Evolutionary conservation across 2,113 vertebrate species (phyloP), one percentile per base, ranked within the genome.

Genomic region (Scophthalmus maximus): DNA sequence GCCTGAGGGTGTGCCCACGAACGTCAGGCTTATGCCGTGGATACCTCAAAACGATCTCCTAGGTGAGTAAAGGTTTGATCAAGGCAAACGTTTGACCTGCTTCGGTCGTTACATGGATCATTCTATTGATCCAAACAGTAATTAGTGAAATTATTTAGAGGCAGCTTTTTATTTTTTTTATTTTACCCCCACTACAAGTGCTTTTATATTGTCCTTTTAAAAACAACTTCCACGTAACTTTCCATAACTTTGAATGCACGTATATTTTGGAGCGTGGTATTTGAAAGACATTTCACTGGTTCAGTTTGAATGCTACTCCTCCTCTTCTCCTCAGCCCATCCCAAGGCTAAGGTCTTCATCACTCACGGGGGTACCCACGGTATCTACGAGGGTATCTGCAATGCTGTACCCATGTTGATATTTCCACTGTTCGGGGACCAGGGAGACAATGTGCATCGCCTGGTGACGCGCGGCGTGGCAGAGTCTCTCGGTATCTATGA

Each of bases 21-120:
- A 98, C 0, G 93, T 97, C 0, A 96, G 88, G 73, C 82, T 97
- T 0, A 78, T 97, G 86, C 96, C 97, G n/a, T 99, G 98, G 98
- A 84, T 99, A 50, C 97, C 98, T 46, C 98, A 99, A 73, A 98
- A 97, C 2, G 97, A 99, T 64, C 95, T 99, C 27, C 92, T 99
- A 40, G 97, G 98, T 99, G 44, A 36, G 88, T 79, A n/a, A n/a
- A n/a, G n/a, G n/a, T n/a, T n/a, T n/a, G n/a, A n/a, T n/a, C n/a
- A n/a, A n/a, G n/a, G n/a, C n/a, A n/a, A n/a, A n/a, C n/a, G n/a
- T n/a, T n/a, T n/a, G n/a, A n/a, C n/a, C n/a, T n/a, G n/a, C n/a
- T n/a, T n/a, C n/a, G n/a, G n/a, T n/a, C n/a, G n/a, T n/a, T n/a
- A n/a, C n/a, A n/a, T n/a, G n/a, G n/a, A n/a, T n/a, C n/a, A n/a